Base-by-base conservation (phyloP, 1,140 invertebrate genomes). In the Calycopis cecrops region DNA sequence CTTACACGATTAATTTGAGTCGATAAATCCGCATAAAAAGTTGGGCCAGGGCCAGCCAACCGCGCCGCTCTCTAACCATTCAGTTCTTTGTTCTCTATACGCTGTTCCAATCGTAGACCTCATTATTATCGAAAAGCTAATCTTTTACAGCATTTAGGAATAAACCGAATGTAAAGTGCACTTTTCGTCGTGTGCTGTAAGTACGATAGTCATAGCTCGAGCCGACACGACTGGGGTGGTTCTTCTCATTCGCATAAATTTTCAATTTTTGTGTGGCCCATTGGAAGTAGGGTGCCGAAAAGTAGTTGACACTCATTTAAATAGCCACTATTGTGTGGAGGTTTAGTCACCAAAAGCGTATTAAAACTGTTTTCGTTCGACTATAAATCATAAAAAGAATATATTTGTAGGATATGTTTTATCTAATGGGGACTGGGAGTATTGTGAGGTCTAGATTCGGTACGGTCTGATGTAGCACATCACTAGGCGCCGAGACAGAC, bases 1-100 rank as follows among this genome's bases (percentile, higher is more conserved):
- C 76, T 83, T 80, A 78, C 74, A 80, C 75, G 77, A 85, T 85
- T 83, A 85, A 83, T 85, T 85, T 85, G 77, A 85, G 75, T 76
- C 79, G 69, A 85, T 85, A 85, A 85, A 83, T 85, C 79, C 78
- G 74, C 67, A 83, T 80, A 83, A 85, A 85, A 82, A 82, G 73
- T 71, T 67, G 71, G 64, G 69, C 73, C 67, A 71, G 62, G 73
- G 69, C 70, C 78, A 74, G 69, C 64, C 70, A 65, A 83, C 72
- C 78, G 78, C 72, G 76, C 67, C 65, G 69, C 62, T 72, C 67
- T 59, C 61, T 75, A 76, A 80, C 71, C 78, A 76, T 76, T 81
- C 62, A 65, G 71, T 75, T 76, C 76, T 78, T 81, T 85, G 77
- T 81, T 79, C 74, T 75, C 68, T 64, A 55, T 63, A 60, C 65